These are phyloP conservation scores for Tetramorium alpestre DNA, from an alignment of 1,140 invertebrate genomes.

Conservation along the genomic window DNA sequence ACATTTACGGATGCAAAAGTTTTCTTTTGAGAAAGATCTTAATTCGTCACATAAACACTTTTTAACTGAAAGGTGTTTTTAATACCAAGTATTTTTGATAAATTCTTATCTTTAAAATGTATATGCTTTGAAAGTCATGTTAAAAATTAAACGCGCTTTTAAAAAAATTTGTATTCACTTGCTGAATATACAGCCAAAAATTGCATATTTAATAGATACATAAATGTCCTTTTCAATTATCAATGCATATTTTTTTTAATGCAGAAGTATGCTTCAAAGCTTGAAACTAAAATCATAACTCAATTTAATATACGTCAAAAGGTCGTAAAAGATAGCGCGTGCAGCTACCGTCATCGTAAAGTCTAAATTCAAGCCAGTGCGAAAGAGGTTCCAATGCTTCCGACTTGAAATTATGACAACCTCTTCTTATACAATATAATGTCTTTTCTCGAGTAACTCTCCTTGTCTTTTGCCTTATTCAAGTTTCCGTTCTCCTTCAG, in stretches of 20 bases:
- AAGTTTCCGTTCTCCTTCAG: constrained; percentile 16
- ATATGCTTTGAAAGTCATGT: background rate
- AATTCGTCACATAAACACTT: background rate
- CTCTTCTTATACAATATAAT: constrained; percentile 20
- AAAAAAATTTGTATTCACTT: background rate
- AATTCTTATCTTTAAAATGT: background rate
- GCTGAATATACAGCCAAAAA: background rate
- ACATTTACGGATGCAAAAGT: background rate
- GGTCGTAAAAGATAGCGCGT: background rate
- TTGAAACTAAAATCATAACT: background rate
- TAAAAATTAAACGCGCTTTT: background rate
- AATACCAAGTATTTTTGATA: background rate
- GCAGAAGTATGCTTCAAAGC: background rate
- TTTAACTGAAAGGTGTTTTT: background rate
- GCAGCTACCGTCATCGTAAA: background rate
- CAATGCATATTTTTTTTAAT: background rate
- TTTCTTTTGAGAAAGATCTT: background rate
- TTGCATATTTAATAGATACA: background rate
- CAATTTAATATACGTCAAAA: background rate
- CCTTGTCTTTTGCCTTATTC: constrained; percentile 19
- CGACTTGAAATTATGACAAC: constrained; percentile 15
- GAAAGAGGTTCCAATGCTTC: background rate
- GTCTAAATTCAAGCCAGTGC: background rate
- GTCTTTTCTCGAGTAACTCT: constrained; percentile 8
- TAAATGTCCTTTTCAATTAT: background rate